Conservation (phyloP, 2,888 invertebrate genomes). For the Erebia aethiops region DNA sequence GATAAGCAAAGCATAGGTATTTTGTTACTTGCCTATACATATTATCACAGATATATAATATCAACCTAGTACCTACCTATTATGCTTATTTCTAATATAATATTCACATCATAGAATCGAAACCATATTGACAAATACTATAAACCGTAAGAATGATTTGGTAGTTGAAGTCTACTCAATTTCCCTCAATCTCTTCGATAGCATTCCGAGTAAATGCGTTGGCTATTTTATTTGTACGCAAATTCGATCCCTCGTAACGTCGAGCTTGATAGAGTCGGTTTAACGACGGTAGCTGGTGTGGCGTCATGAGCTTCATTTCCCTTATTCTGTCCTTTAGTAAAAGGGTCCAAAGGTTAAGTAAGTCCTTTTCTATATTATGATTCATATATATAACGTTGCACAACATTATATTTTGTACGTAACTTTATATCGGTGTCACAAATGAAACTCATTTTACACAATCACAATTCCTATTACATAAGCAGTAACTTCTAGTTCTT, state of each 20-base stretch:
- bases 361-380: slow-evolving; percentile 20
- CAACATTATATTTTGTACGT: no score
- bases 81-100: no score
- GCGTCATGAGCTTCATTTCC: slow-evolving; percentile 44
- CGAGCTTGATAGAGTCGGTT: slow-evolving; percentile 44
- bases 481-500: no score
- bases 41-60: no score
- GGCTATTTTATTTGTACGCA: slow-evolving; percentile 47
- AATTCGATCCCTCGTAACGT: slow-evolving; percentile 45
- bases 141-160: background rate
- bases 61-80: no score
- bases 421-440: no score
- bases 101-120: no score
- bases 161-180: slow-evolving; percentile 20
- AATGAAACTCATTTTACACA: no score
- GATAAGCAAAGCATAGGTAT: no score
- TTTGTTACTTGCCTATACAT: no score
- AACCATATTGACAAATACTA: no score
- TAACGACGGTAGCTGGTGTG: slow-evolving; percentile 43
- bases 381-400: slow-evolving; percentile 8
- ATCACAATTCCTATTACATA: no score
- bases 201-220: slow-evolving; percentile 21
- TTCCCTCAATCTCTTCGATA: slow-evolving; percentile 24
- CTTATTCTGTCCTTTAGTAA: slow-evolving; percentile 31
- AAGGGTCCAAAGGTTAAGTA: slow-evolving; percentile 17